These are phyloP conservation scores for Fistularia commersonii DNA, from an alignment of 2,797 vertebrate species.

Conservation along the genomic window DNA sequence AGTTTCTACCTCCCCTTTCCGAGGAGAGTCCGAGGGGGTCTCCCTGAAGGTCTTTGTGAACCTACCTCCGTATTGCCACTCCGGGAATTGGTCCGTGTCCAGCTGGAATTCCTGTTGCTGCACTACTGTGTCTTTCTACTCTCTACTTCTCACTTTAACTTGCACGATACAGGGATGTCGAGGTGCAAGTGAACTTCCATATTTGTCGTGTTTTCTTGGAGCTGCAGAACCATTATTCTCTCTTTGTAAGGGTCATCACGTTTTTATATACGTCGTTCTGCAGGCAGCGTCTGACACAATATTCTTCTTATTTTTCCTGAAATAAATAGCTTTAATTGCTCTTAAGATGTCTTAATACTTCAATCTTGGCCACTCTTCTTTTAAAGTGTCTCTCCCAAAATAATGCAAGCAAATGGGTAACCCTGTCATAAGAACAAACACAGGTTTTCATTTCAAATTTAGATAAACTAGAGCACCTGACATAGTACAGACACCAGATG, in stretches of 20 bases:
- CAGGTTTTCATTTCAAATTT: background rate
- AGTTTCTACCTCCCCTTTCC: conserved; percentile 45
- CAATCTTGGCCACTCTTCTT: too few relatives aligned
- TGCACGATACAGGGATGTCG: conserved; percentile 1
- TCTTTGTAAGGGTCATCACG: conserved; percentile 4
- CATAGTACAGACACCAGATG: background rate
- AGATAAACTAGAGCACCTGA: background rate
- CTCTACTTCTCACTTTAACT: conserved; percentile 25
- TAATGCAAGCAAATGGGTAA: background rate
- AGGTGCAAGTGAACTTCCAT: conserved; percentile 4
- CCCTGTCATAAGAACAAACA: background rate
- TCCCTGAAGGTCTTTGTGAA: conserved; percentile 46
- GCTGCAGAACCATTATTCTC: conserved; percentile 41
- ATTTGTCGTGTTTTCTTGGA: conserved; percentile 45
- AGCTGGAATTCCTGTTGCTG: conserved; percentile 42
- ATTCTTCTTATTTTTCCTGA: background rate
- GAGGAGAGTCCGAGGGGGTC: conserved; percentile 31
- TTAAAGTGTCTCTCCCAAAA: too few relatives aligned
- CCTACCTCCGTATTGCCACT: conserved; percentile 47
- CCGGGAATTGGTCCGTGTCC: conserved; percentile 59
- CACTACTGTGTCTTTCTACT: conserved; percentile 13
- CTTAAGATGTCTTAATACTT: background rate
- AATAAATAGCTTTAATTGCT: background rate
- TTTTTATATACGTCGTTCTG: background rate
- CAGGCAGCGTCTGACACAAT: background rate